Percentiles rank a stretch among this genome's conserved stretches.
Evolutionary conservation across 1,140 invertebrate species (phyloP).

Genomic region (Pachyrhynchus sulphureomaculatus): DNA sequence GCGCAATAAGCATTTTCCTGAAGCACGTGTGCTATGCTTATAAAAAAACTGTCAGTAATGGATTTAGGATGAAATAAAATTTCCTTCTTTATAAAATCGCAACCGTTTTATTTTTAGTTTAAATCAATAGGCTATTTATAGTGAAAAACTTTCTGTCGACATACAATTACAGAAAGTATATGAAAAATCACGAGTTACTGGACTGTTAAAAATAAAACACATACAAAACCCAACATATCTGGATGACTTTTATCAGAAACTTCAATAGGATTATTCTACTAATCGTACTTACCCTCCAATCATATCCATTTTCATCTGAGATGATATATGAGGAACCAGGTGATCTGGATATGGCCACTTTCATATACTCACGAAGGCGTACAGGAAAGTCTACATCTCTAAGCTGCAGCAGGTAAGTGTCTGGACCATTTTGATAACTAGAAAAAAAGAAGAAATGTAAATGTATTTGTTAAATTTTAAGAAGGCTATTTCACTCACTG

Average conservation of each 20-base stretch:
- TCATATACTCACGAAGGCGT: slow-evolving; percentile 88
- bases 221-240: neutral
- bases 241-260: neutral
- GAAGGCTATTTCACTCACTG: slow-evolving; percentile 64
- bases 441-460: slow-evolving; percentile 37
- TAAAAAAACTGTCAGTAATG: too few relatives aligned
- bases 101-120: too few relatives aligned
- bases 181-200: too few relatives aligned
- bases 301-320: slow-evolving; percentile 67
- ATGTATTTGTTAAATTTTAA: neutral
- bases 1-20: too few relatives aligned
- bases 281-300: slow-evolving; percentile 68
- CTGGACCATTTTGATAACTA: slow-evolving; percentile 93
- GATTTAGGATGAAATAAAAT: too few relatives aligned
- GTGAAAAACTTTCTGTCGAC: too few relatives aligned
- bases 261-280: neutral
- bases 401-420: slow-evolving; percentile 91
- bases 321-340: slow-evolving; percentile 66
- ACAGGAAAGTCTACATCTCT: slow-evolving; percentile 91
- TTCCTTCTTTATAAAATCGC: too few relatives aligned
- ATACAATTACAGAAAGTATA: too few relatives aligned
- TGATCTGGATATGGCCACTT: slow-evolving; percentile 76
- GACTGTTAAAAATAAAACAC: neutral
- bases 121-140: too few relatives aligned
- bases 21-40: too few relatives aligned